Evolutionary conservation across 2,888 invertebrate species (phyloP).

Genomic region (Sthenelais limicola): DNA sequence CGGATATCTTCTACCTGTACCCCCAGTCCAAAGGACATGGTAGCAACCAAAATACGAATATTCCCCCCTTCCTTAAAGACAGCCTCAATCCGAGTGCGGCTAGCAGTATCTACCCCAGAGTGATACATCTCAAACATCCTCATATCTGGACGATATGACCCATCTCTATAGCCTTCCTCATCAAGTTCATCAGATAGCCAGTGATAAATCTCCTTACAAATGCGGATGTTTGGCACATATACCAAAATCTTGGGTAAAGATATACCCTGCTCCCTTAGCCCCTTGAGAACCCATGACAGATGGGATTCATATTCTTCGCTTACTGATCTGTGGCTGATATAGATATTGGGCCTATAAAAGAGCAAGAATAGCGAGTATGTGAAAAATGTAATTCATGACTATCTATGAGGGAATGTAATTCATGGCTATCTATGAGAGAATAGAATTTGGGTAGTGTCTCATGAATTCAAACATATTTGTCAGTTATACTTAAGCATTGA

Average conservation of each 20-base stretch:
- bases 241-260: conserved; percentile 1
- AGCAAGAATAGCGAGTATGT: too few species aligned
- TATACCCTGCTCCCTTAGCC: background rate
- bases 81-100: background rate
- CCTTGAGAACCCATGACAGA: background rate
- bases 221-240: background rate
- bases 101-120: background rate
- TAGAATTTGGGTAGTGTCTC: too few species aligned
- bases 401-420: too few species aligned
- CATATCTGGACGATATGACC: background rate
- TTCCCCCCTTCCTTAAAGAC: background rate
- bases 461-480: too few species aligned
- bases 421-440: too few species aligned
- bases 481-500: too few species aligned
- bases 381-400: too few species aligned
- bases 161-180: background rate
- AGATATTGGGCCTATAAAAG: conserved; percentile 20
- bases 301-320: background rate
- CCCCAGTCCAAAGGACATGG: conserved; percentile 9
- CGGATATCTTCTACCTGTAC: background rate
- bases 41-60: background rate
- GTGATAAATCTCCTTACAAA: background rate
- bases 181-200: conserved; percentile 7
- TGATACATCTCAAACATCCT: background rate
- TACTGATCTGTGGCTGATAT: background rate